A percentile compares a stretch with the other conserved stretches of the same genome.
Evolutionary conservation across 2,888 invertebrate genomes (phyloP).

Genomic region (Apocheima hispidaria): DNA sequence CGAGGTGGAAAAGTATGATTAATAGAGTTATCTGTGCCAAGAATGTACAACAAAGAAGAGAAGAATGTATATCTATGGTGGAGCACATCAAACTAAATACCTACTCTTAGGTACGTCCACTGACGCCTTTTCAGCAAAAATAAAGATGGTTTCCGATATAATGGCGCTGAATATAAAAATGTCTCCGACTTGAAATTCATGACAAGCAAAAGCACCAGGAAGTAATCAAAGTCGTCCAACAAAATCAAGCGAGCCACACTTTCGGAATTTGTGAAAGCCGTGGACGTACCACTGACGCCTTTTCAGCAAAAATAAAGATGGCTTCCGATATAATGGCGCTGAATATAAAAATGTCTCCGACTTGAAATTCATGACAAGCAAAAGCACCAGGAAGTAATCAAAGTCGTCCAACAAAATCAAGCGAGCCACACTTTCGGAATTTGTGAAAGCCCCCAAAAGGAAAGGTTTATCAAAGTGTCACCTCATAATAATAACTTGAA

Average conservation of each 20-base stretch:
- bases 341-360: not conserved
- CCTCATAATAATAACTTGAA: slow-evolving; percentile 61
- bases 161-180: not conserved
- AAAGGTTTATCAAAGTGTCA: slow-evolving; percentile 63
- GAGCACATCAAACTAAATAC: not conserved
- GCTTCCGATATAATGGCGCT: not conserved
- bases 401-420: slow-evolving; percentile 34
- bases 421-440: slow-evolving; percentile 44
- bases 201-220: slow-evolving; percentile 24
- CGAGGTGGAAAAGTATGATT: no score
- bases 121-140: no score
- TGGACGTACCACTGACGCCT: no score
- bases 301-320: no score
- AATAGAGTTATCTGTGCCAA: no score
- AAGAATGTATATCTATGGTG: not conserved
- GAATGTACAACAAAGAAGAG: not conserved
- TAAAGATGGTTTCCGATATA: not conserved
- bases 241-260: slow-evolving; percentile 44
- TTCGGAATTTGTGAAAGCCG: slow-evolving; percentile 33
- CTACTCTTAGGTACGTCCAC: no score
- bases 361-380: slow-evolving; percentile 22
- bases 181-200: slow-evolving; percentile 11
- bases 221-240: slow-evolving; percentile 32
- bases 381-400: slow-evolving; percentile 30
- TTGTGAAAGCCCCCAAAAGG: slow-evolving; percentile 27